phyloP scores from a whole-genome alignment of 2,113 vertebrate genomes.

The Eupsittula cactorum region DNA sequence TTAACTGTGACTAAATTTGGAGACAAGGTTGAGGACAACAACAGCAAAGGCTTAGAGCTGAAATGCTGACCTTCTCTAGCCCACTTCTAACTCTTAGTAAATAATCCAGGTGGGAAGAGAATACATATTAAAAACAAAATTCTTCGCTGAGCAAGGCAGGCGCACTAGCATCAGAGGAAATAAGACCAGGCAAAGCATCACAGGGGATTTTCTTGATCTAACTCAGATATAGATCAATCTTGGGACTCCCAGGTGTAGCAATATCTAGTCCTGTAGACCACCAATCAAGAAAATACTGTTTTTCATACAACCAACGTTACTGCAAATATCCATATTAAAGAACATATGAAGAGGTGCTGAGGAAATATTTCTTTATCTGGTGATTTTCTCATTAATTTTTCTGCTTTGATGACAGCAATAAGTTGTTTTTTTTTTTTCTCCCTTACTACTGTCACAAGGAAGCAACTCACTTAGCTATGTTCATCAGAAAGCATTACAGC shows the following conservation, averaged over 20 bases:
- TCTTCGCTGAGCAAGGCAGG: background rate
- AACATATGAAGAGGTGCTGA: background rate
- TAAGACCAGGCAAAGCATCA: background rate
- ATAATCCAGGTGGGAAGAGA: background rate
- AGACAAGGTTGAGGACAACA: rapidly evolving
- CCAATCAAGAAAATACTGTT: background rate
- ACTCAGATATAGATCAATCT: background rate
- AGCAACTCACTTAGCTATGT: background rate
- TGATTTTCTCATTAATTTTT: background rate
- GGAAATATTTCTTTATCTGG: background rate
- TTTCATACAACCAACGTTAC: background rate
- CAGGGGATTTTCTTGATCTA: background rate
- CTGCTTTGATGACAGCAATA: background rate
- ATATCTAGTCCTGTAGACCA: background rate
- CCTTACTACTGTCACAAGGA: background rate
- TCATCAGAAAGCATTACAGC: background rate
- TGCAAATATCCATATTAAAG: background rate
- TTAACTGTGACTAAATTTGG: background rate
- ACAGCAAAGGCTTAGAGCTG: background rate
- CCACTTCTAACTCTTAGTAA: background rate
- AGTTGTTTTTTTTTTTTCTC: background rate
- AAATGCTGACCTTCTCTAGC: background rate
- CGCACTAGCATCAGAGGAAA: background rate
- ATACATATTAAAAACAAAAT: background rate
- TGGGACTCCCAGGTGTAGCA: background rate